phyloP scores from a whole-genome alignment of 2,113 vertebrate genomes.

The Baryphthengus martii region DNA sequence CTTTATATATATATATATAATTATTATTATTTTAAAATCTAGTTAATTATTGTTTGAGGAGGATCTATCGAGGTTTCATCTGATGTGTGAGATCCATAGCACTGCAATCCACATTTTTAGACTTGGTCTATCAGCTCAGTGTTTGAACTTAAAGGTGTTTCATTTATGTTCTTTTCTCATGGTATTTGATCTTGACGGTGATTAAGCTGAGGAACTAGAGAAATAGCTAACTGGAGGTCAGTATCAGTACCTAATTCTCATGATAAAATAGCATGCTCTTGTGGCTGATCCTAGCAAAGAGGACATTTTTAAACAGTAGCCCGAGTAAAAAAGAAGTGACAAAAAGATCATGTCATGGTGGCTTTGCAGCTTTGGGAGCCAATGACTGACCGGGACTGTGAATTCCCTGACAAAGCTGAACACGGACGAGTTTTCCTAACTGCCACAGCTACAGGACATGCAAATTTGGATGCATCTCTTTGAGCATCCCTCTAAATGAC shows the following conservation, averaged over 20 bases:
- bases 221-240: neutral
- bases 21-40: neutral
- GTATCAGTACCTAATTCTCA: fast-evolving
- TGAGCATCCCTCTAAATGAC: neutral
- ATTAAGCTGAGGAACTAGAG: neutral
- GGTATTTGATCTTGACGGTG: neutral
- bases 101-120: neutral
- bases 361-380: neutral
- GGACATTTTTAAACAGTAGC: neutral
- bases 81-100: fast-evolving
- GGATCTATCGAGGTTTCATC: neutral
- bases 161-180: neutral
- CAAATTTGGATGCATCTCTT: neutral
- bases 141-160: neutral
- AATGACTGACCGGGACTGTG: neutral
- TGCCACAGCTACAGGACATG: neutral
- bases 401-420: neutral
- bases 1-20: no score
- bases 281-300: neutral
- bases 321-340: neutral
- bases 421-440: neutral
- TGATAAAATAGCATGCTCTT: neutral
- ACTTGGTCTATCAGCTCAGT: neutral
- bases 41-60: neutral
- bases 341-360: neutral